A percentile compares a stretch with the other conserved stretches of the same genome.
Evolutionary conservation across 2,797 vertebrate genomes (phyloP).

Genomic region (Anguilla megastoma): DNA sequence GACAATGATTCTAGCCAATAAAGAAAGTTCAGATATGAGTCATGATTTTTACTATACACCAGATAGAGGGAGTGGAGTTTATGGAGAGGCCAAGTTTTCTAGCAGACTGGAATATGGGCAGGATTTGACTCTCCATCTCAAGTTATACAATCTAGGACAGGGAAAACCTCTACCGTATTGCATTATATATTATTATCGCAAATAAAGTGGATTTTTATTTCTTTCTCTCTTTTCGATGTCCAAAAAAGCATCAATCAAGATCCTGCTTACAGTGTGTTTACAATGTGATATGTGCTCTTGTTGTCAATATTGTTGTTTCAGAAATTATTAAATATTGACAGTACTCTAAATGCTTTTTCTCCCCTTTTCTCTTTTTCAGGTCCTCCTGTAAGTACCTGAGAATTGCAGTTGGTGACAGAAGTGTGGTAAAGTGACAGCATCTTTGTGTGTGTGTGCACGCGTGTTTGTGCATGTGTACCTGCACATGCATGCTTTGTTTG

Average conservation of each 20-base stretch:
- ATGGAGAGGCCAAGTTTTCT: background rate
- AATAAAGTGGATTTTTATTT: background rate
- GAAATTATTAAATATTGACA: background rate
- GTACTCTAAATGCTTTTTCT: constrained; percentile 30
- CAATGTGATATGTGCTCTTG: background rate
- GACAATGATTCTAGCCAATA: background rate
- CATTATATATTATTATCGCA: background rate
- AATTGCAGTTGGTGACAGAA: constrained; percentile 56
- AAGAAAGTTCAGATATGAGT: background rate
- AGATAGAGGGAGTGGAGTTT: constrained; percentile 21
- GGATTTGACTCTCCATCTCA: background rate
- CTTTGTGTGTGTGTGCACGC: constrained; percentile 47
- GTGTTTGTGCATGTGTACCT: constrained; percentile 43
- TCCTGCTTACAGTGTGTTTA: background rate
- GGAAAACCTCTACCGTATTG: background rate
- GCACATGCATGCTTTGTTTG: constrained; percentile 29
- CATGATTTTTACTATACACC: constrained; percentile 23
- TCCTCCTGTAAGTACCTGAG: constrained; percentile 77
- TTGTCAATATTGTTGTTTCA: background rate
- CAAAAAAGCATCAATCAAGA: background rate
- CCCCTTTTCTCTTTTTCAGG: constrained; percentile 67
- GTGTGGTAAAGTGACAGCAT: constrained; percentile 69
- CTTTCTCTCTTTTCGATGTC: background rate
- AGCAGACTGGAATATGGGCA: background rate
- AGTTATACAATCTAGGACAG: background rate